Evolutionary conservation across 30 jellyfish, hydroid and myxozoan species (phyloP).

Genomic region (Aurelia sp.): DNA sequence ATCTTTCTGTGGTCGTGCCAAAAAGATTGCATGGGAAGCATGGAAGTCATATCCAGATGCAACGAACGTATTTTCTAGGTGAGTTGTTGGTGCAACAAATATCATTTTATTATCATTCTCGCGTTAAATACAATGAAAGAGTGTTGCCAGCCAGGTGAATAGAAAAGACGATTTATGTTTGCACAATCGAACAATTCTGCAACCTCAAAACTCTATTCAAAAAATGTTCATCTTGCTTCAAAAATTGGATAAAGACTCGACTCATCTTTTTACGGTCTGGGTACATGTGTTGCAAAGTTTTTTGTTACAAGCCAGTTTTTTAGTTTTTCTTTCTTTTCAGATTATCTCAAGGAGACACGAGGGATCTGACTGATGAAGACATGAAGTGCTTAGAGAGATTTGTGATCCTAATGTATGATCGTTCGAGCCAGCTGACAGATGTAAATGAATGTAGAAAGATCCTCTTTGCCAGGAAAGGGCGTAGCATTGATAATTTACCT

Average conservation of each 20-base stretch:
- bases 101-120: background rate
- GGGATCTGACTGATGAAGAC: conserved; percentile 11
- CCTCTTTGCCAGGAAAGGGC: conserved; percentile 52
- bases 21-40: conserved; percentile 26
- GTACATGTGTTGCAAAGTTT: too few species aligned
- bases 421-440: conserved; percentile 30
- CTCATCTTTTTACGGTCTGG: too few species aligned
- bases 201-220: background rate
- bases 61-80: conserved; percentile 29
- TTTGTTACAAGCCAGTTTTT: too few species aligned
- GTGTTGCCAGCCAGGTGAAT: background rate
- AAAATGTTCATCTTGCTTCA: too few species aligned
- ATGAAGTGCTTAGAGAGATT: conserved; percentile 24
- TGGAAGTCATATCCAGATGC: conserved; percentile 42
- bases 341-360: conserved; percentile 22
- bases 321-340: background rate
- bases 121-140: background rate
- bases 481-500: conserved; percentile 44
- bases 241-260: too few species aligned
- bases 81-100: background rate
- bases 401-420: conserved; percentile 50
- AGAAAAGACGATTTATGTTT: background rate
- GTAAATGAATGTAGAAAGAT: conserved; percentile 35
- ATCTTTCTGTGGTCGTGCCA: conserved; percentile 27
- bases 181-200: background rate